Evolutionary conservation across 2,888 invertebrate genomes (phyloP).

Genomic region (Caenorhabditis uteleia): DNA sequence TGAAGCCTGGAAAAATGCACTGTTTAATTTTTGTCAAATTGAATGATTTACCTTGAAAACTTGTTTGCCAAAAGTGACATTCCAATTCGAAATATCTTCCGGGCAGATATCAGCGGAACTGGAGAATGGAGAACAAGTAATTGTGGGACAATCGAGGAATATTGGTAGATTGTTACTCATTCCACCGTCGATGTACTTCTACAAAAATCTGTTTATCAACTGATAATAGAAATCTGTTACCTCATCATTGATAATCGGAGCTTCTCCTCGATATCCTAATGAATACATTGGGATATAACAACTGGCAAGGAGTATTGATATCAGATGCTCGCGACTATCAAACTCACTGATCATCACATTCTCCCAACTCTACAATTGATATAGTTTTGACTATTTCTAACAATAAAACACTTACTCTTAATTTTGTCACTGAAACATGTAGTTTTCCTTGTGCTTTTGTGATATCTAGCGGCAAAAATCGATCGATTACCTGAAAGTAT

Average conservation of each 20-base stretch:
- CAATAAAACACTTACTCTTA: constrained; percentile 2
- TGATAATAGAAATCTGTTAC: background rate
- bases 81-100: constrained; percentile 35
- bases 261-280: constrained; percentile 78
- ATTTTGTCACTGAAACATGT: constrained; percentile 47
- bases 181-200: constrained; percentile 89
- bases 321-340: constrained; percentile 50
- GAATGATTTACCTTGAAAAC: constrained; percentile 54
- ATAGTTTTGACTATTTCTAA: background rate
- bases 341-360: constrained; percentile 57
- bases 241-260: constrained; percentile 76
- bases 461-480: constrained; percentile 53
- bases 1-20: constrained; percentile 65
- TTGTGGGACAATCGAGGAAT: constrained; percentile 84
- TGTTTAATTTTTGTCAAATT: background rate
- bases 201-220: constrained; percentile 9
- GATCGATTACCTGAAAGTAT: constrained; percentile 19
- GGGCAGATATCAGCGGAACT: constrained; percentile 71
- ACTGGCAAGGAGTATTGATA: constrained; percentile 74
- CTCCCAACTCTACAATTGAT: constrained; percentile 44
- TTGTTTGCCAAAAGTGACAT: constrained; percentile 56
- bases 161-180: constrained; percentile 92
- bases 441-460: constrained; percentile 45
- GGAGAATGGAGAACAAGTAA: constrained; percentile 93
- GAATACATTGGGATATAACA: constrained; percentile 92